phyloP scores from a whole-genome alignment of 2,113 vertebrate species.

The Actinemys pallida region DNA sequence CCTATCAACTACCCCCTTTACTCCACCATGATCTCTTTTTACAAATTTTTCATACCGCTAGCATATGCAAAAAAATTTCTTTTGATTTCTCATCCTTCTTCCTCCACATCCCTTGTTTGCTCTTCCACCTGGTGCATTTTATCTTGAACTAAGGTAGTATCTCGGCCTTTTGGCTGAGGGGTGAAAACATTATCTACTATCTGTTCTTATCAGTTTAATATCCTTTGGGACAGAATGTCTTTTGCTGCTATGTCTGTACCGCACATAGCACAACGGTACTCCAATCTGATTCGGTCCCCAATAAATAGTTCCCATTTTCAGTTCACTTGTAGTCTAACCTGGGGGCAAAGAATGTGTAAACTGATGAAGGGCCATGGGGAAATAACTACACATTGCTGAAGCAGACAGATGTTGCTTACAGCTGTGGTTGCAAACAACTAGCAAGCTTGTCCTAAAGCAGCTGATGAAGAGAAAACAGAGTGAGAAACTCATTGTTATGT shows the following conservation, averaged over 20 bases:
- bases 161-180: background rate
- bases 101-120: background rate
- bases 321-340: background rate
- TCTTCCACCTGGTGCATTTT: background rate
- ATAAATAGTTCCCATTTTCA: background rate
- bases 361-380: background rate
- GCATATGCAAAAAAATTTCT: background rate
- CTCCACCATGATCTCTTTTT: background rate
- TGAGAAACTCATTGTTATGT: background rate
- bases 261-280: background rate
- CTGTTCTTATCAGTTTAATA: no score
- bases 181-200: no score
- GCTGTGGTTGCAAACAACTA: background rate
- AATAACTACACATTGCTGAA: background rate
- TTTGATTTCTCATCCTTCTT: background rate
- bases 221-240: background rate
- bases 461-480: background rate
- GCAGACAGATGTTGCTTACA: background rate
- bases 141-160: background rate
- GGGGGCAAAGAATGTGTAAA: background rate
- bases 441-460: background rate
- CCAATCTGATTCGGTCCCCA: background rate
- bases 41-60: background rate
- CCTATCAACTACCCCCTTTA: background rate
- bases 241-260: no score